Evolutionary conservation across 1,140 invertebrate species (phyloP).

Genomic region (Caerostris extrusa): DNA sequence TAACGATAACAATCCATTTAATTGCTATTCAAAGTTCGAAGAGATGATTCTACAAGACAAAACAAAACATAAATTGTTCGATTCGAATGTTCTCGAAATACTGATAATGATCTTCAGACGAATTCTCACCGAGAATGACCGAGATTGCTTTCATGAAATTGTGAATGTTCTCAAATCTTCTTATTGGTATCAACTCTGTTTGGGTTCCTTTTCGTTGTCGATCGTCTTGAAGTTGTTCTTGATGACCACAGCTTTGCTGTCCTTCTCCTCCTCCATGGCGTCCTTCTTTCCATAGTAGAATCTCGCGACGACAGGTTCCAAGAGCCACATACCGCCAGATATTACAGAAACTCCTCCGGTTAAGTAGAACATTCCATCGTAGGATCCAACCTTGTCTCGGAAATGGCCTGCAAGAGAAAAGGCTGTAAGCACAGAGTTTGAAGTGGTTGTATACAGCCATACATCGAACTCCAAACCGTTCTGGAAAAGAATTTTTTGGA

Average conservation of each 20-base stretch:
- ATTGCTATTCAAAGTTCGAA: too few relatives aligned
- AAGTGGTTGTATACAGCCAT: too few relatives aligned
- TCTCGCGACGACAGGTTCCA: conserved; percentile 63
- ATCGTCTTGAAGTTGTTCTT: not conserved
- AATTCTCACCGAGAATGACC: too few relatives aligned
- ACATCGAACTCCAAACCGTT: too few relatives aligned
- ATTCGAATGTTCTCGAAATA: too few relatives aligned
- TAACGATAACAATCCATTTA: too few relatives aligned
- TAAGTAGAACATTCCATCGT: conserved; percentile 77
- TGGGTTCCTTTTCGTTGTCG: not conserved
- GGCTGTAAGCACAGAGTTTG: too few relatives aligned
- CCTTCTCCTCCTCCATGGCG: not conserved
- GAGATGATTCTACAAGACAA: too few relatives aligned
- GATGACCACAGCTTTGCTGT: not conserved
- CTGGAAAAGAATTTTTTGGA: too few relatives aligned
- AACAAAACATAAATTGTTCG: too few relatives aligned
- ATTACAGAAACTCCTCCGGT: conserved; percentile 65
- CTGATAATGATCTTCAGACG: too few relatives aligned
- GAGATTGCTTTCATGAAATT: too few relatives aligned
- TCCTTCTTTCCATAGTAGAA: conserved; percentile 4
- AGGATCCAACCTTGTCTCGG: conserved; percentile 76
- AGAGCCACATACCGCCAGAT: conserved; percentile 73
- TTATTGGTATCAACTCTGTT: not conserved
- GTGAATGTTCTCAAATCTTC: not conserved
- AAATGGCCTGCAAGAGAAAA: conserved; percentile 66